Percentiles rank a stretch among this genome's conserved stretches.
phyloP scores from a whole-genome alignment of 2,113 vertebrate genomes.

The Percopsis transmontana region DNA sequence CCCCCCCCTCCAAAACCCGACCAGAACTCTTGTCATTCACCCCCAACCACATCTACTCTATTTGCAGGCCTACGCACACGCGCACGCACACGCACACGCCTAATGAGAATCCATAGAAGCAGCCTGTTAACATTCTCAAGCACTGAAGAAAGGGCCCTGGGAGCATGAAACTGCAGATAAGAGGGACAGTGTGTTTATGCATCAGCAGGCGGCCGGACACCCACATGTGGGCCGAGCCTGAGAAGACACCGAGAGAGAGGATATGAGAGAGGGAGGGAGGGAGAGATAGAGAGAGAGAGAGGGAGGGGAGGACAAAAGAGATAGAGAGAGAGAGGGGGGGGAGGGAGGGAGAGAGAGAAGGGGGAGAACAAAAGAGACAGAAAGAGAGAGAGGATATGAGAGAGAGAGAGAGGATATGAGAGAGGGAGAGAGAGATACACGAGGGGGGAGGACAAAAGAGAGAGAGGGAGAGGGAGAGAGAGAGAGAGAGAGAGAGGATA shows the following conservation, averaged over 20 bases:
- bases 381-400: not conserved
- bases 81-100: conserved; percentile 27
- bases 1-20: not conserved
- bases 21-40: not conserved
- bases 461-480: not conserved
- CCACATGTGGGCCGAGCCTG: conserved; percentile 8
- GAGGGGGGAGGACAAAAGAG: too few species aligned
- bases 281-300: too few species aligned
- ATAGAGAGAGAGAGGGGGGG: not conserved
- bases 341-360: not conserved
- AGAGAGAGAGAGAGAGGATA: not conserved
- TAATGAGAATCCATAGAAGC: conserved; percentile 68
- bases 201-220: conserved; percentile 35
- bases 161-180: conserved; percentile 72
- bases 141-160: conserved; percentile 61
- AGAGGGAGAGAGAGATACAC: too few species aligned
- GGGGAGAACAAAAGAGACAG: not conserved
- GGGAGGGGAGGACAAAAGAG: too few species aligned
- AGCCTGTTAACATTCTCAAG: conserved; percentile 58
- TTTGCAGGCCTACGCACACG: not conserved
- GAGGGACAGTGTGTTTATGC: conserved; percentile 54
- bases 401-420: not conserved
- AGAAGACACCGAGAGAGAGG: not conserved
- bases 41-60: too few species aligned
- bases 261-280: not conserved